Evolutionary conservation across 2,888 invertebrate species (phyloP).

Genomic region (Cryptophagus acutangulus): DNA sequence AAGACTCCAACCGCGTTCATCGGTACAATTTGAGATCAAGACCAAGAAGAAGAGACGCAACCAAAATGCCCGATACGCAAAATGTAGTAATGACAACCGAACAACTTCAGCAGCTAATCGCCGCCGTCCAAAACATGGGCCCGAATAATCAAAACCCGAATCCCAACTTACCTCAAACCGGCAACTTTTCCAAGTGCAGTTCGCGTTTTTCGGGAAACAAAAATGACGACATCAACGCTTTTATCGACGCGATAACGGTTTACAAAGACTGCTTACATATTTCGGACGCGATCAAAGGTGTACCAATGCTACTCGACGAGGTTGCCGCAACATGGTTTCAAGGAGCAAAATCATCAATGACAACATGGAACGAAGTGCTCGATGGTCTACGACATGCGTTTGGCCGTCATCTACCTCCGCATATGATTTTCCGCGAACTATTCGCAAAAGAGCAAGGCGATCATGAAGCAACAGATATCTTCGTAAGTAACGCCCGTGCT

Average conservation of each 20-base stretch:
- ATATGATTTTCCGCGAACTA: conserved; percentile 15
- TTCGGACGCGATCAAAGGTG: conserved; percentile 19
- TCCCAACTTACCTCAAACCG: conserved; percentile 8
- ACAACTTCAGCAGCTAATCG: not conserved
- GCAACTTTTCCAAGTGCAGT: conserved; percentile 12
- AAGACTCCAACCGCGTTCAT: no score
- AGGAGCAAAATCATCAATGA: conserved; percentile 17
- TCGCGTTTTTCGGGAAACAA: conserved; percentile 16
- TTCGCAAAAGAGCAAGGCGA: conserved; percentile 15
- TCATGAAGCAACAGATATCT: conserved; percentile 11
- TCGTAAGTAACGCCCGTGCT: conserved; percentile 12
- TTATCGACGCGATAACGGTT: conserved; percentile 22
- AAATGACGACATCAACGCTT: conserved; percentile 18
- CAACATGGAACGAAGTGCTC: conserved; percentile 17
- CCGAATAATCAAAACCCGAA: not conserved
- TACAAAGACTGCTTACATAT: conserved; percentile 23
- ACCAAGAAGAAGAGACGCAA: no score
- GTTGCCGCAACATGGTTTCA: conserved; percentile 24
- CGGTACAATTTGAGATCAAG: no score
- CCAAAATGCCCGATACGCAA: no score
- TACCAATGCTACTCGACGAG: conserved; percentile 24
- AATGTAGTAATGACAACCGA: not conserved
- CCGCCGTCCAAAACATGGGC: not conserved
- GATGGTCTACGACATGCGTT: conserved; percentile 14
- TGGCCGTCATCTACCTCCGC: conserved; percentile 13